Evolutionary conservation across 2,797 vertebrate species (phyloP), one percentile per base, ranked within the genome.

Genomic region (Mastacembelus armatus): DNA sequence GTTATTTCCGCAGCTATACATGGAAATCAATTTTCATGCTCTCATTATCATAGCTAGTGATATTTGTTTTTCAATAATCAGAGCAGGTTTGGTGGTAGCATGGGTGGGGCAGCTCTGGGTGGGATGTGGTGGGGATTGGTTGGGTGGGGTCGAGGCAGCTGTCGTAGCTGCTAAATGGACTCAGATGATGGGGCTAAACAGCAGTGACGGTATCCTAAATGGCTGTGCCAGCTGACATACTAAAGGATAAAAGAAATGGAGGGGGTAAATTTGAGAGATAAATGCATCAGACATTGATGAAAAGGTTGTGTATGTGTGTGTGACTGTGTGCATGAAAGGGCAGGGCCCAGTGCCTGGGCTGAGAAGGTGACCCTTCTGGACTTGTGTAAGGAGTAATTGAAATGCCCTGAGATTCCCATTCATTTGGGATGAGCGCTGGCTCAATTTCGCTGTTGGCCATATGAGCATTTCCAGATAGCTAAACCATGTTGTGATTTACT

Each of bases 151-250:
- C 0, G 16, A 39, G 56, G 59, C 89, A 83, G 89, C 90, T 92
- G 90, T 83, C 83, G 64, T 18, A 47, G 39, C 40, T 77, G 80
- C 83, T 92, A 92, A 93, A 89, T 89, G 89, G 90, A 85, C 89
- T 90, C 89, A 88, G 87, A 89, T 93, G 90, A 92, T 65, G 19
- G 60, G 77, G 52, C 79, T 74, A 82, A 92, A 74, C 77, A 80
- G 76, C 74, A 69, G 72, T 44, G 56, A 65, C 62, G 24, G 80
- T 47, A 76, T 62, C 40, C 80, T 85, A 86, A 91, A 89, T 85
- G 48, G 69, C 14, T 38, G 50, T 36, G 24, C 55, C 75, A 55
- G 52, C 52, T 44, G 63, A 87, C 79, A 63, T 42, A 32, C 75
- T 44, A 6, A 49, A 72, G 74, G 77, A 90, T 88, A 91, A 90